These are phyloP conservation scores for Gortyna flavago DNA, from an alignment of 2,888 invertebrate genomes.

Conservation along the genomic window DNA sequence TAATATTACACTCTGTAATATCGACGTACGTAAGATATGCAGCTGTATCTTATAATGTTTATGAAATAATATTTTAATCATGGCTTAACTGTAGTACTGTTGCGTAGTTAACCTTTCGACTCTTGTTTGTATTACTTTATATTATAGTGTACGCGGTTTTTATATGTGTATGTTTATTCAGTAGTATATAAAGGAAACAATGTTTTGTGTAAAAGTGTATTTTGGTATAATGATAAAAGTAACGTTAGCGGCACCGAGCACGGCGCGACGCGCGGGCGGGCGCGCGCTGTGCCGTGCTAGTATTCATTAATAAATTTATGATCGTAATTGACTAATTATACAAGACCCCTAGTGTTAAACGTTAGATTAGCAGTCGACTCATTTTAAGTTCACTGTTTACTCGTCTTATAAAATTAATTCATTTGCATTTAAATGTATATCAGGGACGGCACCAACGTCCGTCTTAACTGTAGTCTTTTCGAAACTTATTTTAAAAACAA, in stretches of 20 bases:
- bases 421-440: slow-evolving; percentile 86
- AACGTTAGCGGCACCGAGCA: slow-evolving; percentile 72
- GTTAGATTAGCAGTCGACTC: slow-evolving; percentile 84
- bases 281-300: slow-evolving; percentile 68
- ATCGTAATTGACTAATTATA: slow-evolving; percentile 91
- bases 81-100: slow-evolving; percentile 89
- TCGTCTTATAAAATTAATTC: slow-evolving; percentile 80
- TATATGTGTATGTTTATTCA: slow-evolving; percentile 90
- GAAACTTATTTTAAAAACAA: slow-evolving; percentile 88
- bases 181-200: slow-evolving; percentile 86
- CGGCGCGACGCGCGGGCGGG: slow-evolving; percentile 67
- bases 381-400: slow-evolving; percentile 84
- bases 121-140: slow-evolving; percentile 90
- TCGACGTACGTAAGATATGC: slow-evolving; percentile 84
- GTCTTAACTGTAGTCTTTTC: slow-evolving; percentile 84
- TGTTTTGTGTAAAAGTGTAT: slow-evolving; percentile 89
- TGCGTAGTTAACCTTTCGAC: slow-evolving; percentile 89
- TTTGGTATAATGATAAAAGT: slow-evolving; percentile 84
- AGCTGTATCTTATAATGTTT: slow-evolving; percentile 87
- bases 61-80: slow-evolving; percentile 88
- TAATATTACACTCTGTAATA: slow-evolving; percentile 84
- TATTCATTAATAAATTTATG: slow-evolving; percentile 86
- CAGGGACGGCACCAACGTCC: slow-evolving; percentile 77
- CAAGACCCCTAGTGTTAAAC: slow-evolving; percentile 86
- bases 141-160: slow-evolving; percentile 89